These are phyloP conservation scores for Eudasyphora cyanicolor DNA, from an alignment of 2,888 invertebrate species.

Conservation along the genomic window DNA sequence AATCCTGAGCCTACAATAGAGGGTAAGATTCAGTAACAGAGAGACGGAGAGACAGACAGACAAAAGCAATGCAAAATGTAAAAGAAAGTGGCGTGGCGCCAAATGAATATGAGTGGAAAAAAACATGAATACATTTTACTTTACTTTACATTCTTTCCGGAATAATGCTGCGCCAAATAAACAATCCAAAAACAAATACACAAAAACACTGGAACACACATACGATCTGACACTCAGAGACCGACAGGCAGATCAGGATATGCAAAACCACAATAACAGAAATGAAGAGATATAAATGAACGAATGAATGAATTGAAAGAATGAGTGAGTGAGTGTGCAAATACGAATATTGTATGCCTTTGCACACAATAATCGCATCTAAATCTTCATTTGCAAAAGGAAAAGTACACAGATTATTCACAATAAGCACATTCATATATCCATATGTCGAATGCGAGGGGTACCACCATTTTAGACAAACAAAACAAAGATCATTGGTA, in stretches of 20 bases:
- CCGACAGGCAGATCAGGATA: not conserved
- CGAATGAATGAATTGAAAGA: not conserved
- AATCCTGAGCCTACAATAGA: not conserved
- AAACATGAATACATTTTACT: not conserved
- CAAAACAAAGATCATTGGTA: too few species aligned
- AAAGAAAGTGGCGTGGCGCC: not conserved
- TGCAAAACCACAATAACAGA: not conserved
- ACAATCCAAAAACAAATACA: conserved; percentile 10
- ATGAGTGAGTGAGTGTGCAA: not conserved
- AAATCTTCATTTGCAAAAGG: not conserved
- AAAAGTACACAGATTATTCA: not conserved
- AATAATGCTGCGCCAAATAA: not conserved
- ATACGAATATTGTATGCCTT: not conserved
- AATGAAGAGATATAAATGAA: not conserved
- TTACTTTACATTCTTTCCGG: too few species aligned
- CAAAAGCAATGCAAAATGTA: not conserved
- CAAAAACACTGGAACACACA: not conserved
- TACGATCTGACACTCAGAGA: not conserved
- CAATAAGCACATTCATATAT: not conserved
- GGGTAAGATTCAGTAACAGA: not conserved
- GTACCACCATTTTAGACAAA: too few species aligned
- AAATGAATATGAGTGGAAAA: not conserved
- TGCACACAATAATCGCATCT: not conserved
- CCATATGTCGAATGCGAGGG: not conserved
- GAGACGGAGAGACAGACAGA: not conserved